Evolutionary conservation across 1,140 invertebrate species (phyloP).

Genomic region (Patella vulgata): DNA sequence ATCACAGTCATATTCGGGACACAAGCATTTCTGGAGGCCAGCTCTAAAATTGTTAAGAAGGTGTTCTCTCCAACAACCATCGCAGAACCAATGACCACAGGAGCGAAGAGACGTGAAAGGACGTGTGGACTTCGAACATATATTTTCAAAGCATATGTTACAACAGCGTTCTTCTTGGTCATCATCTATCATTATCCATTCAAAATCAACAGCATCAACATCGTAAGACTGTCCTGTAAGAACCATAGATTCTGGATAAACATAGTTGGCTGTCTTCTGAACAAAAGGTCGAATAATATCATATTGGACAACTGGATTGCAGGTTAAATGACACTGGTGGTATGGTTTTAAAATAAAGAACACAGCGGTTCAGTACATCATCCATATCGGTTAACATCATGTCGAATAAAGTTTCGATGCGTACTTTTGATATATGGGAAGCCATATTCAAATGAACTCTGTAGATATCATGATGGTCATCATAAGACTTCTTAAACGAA

Average conservation of each 20-base stretch:
- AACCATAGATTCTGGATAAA: too few relatives aligned
- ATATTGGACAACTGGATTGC: neutral
- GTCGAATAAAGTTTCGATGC: constrained; percentile 6
- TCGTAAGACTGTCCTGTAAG: too few relatives aligned
- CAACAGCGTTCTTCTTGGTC: constrained; percentile 23
- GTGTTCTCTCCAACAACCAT: constrained; percentile 24
- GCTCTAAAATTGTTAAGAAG: constrained; percentile 8
- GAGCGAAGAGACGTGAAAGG: constrained; percentile 6
- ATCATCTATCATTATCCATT: too few relatives aligned
- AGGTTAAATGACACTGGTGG: too few relatives aligned
- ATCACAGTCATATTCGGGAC: constrained; percentile 26
- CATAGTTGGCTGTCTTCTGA: neutral
- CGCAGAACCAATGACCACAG: constrained; percentile 25
- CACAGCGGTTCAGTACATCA: too few relatives aligned
- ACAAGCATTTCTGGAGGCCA: constrained; percentile 6
- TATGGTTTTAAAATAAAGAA: too few relatives aligned
- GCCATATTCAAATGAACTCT: constrained; percentile 16
- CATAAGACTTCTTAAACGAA: constrained; percentile 11
- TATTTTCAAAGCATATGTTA: constrained; percentile 29
- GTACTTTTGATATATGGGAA: neutral
- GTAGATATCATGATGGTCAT: constrained; percentile 19
- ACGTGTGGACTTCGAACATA: too few relatives aligned
- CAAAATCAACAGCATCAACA: too few relatives aligned
- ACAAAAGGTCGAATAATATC: neutral
- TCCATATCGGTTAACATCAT: neutral